Evolutionary conservation across 1,140 invertebrate species (phyloP), one percentile per base, ranked within the genome.

Genomic region (Dendroctonus valens): DNA sequence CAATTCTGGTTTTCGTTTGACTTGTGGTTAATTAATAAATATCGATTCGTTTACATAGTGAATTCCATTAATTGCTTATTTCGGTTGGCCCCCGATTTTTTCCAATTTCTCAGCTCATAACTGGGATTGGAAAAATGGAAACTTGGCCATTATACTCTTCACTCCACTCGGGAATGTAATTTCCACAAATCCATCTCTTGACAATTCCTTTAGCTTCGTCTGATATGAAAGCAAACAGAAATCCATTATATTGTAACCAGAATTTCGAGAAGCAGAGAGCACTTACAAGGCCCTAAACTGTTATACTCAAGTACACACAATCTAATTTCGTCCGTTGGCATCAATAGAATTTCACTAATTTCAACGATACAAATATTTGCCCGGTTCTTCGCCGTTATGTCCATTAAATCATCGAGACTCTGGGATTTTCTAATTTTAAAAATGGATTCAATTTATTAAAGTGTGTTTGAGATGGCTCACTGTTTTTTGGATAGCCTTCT

Each of bases 221-320:
- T 63, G 68, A 69, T 69, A 70, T 70, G 65, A 70, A 70, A 59
- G 68, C 61, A 70, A 70, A 70, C 68, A 70, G 14, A 57, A 63
- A 48, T 70, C 68, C 68, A 70, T 70, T 70, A 67, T 67, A 65
- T 65, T 59, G 51, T 38, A 59, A 55, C 59, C 59, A 60, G 59
- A 62, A 68, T 53, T 67, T 59, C 53, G 9, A 49, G 51, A 12
- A 40, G 51, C 14, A 57, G 62, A 55, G 62, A 52, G 49, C 53
- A 57, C 38, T 52, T 11, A 57, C 26, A 26, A 26, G 37, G 41
- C 52, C 42, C 53, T 65, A 65, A 65, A 65, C 62, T 49, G 62
- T 65, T 65, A 65, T 49, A 49, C 53, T 65, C 41, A 65, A 65
- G 62, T 57, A 65, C 53, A 57, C 54, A 50, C 53, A 65, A 65